Base-by-base conservation (phyloP, 1,140 invertebrate genomes). In the Nilaparvata lugens region DNA sequence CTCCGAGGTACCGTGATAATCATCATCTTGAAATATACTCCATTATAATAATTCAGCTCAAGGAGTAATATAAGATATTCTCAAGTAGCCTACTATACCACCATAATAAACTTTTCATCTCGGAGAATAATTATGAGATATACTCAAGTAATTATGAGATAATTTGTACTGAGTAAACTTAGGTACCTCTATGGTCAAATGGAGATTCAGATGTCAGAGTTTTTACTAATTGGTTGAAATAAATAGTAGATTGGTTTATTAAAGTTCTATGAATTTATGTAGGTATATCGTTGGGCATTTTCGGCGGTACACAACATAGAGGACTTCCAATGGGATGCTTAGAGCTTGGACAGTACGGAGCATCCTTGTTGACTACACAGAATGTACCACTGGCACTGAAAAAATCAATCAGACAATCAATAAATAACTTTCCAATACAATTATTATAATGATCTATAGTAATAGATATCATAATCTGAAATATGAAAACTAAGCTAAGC, bases 331-430 rank as follows among this genome's bases (percentile, higher is more conserved):
- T 73, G 11, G 78, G 70, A 4, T 68, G 68, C 13, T 71, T 68
- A 28, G 76, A 75, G 24, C 70, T 73, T 0, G 84, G 84, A 71
- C 86, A 87, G 72, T 84, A 88, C 0, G 85, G 86, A 4, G 83
- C 77, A 42, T 79, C 68, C 40, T 76, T 73, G 31, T 79, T 79
- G 25, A 77, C 77, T 6, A 83, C 64, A 63, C 86, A 88, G 66
- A 84, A 88, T 0, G 85, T 85, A 0, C 86, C 86, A 24, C 78
- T 73, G 18, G 80, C 78, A 0, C 82, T 82, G 66, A 23, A 73
- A 71, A 51, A 35, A 35, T n/a, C n/a, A 35, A 35, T 35, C 7
- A 35, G 7, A 35, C 13, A 2, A 6, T 35, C 31, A 4, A 11
- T 35, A 11, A 35, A 4, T 28, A 35, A 35, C 13, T 28, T 28